phyloP scores from a whole-genome alignment of 2,888 invertebrate species.

The Ectropis crepuscularia region DNA sequence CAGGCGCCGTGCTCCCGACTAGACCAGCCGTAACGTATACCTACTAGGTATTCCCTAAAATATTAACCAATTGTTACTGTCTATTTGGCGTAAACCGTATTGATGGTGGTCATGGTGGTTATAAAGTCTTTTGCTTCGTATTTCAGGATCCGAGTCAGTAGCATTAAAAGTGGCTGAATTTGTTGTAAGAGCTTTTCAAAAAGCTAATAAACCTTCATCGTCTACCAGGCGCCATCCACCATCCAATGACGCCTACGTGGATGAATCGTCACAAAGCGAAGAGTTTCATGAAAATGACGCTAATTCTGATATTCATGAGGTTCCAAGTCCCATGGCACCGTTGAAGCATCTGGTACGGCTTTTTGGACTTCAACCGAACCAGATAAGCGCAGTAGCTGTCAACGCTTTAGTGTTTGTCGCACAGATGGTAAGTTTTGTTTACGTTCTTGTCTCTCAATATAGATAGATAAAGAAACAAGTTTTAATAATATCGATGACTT shows the following conservation, averaged over 20 bases:
- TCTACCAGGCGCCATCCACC: slow-evolving; percentile 47
- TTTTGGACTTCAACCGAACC: slow-evolving; percentile 90
- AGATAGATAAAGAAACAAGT: not conserved
- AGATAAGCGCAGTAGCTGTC: slow-evolving; percentile 92
- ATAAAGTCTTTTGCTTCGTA: not conserved
- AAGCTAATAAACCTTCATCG: slow-evolving; percentile 50
- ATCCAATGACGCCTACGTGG: slow-evolving; percentile 47
- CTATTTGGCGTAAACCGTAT: too few relatives aligned
- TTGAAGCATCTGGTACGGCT: slow-evolving; percentile 85
- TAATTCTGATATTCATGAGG: slow-evolving; percentile 70
- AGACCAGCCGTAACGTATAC: too few relatives aligned
- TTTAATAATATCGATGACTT: too few relatives aligned
- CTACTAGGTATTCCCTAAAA: too few relatives aligned
- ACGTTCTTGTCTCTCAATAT: too few relatives aligned
- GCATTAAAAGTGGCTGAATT: slow-evolving; percentile 78
- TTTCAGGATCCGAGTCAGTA: slow-evolving; percentile 74
- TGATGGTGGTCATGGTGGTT: too few relatives aligned
- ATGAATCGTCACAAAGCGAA: slow-evolving; percentile 36
- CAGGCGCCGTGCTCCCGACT: too few relatives aligned
- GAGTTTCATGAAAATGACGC: slow-evolving; percentile 51
- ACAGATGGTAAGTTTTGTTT: slow-evolving; percentile 87
- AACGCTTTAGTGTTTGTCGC: slow-evolving; percentile 93
- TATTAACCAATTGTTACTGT: too few relatives aligned
- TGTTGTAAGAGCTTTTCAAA: slow-evolving; percentile 74
- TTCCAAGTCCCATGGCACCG: slow-evolving; percentile 78